phyloP scores from a whole-genome alignment of 37 sponge, comb jelly and placozoan species.

The Aphrocallistes beatrix region DNA sequence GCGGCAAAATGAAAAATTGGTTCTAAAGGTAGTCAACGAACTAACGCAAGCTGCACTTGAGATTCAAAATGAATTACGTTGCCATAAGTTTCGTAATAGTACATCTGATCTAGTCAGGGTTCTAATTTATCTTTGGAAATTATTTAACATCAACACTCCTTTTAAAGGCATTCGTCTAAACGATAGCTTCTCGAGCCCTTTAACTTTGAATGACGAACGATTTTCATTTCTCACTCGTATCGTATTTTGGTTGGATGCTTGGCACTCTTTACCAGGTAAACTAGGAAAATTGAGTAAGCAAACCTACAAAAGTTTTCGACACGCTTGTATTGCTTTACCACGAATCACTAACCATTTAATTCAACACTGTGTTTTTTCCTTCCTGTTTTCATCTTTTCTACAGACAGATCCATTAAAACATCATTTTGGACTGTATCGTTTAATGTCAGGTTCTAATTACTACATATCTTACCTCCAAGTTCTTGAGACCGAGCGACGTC shows the following conservation, averaged over 20 bases:
- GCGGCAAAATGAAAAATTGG: background rate
- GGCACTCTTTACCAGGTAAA: background rate
- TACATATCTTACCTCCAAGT: no score
- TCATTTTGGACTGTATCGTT: background rate
- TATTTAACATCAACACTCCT: background rate
- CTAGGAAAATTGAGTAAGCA: background rate
- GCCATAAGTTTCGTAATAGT: background rate
- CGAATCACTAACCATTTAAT: background rate
- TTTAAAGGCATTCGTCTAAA: background rate
- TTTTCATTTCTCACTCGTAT: background rate
- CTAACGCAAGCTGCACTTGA: background rate
- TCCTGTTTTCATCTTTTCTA: background rate
- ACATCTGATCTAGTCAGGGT: background rate
- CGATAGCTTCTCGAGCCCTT: background rate
- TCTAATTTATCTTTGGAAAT: background rate
- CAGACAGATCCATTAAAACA: conserved; percentile 15
- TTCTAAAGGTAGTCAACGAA: background rate
- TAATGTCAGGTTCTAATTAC: background rate
- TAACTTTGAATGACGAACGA: background rate
- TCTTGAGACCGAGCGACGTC: no score
- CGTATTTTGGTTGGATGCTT: background rate
- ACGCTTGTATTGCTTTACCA: background rate
- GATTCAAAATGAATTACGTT: background rate
- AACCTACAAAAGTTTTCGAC: background rate
- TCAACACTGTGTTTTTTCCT: background rate